A percentile compares a stretch with the other conserved stretches of the same genome.
These are phyloP conservation scores for Misgurnus anguillicaudatus DNA, from an alignment of 2,113 vertebrate species.

Conservation along the genomic window DNA sequence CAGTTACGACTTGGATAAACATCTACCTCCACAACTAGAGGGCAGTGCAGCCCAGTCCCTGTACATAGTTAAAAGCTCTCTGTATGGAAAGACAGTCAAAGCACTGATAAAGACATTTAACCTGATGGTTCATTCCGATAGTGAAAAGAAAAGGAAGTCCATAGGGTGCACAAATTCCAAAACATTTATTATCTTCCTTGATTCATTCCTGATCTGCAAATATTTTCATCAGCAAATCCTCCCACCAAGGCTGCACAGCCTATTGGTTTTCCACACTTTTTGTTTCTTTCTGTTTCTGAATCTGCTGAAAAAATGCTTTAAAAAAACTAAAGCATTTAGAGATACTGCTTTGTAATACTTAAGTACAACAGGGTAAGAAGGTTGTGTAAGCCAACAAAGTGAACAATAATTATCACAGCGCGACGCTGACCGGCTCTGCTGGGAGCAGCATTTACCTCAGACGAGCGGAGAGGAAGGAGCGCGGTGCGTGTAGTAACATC, in stretches of 20 bases:
- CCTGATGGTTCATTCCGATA: slow-evolving; percentile 66
- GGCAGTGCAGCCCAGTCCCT: slow-evolving; percentile 76
- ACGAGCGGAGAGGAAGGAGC: too few species aligned
- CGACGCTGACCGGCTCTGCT: too few species aligned
- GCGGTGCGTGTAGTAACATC: too few species aligned
- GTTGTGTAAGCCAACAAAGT: too few species aligned
- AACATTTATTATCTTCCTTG: slow-evolving; percentile 77
- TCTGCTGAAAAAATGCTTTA: slow-evolving; percentile 51
- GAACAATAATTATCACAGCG: too few species aligned
- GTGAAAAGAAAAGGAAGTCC: slow-evolving; percentile 60
- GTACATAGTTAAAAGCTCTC: too few species aligned
- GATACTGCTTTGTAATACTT: too few species aligned
- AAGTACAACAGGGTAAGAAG: too few species aligned
- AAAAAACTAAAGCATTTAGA: too few species aligned
- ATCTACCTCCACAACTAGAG: slow-evolving; percentile 68
- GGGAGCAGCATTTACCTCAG: too few species aligned
- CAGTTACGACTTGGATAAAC: slow-evolving; percentile 25
- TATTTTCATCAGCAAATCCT: slow-evolving; percentile 75
- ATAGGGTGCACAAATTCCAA: slow-evolving; percentile 73
- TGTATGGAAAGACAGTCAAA: slow-evolving; percentile 64
- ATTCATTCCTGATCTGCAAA: slow-evolving; percentile 76
- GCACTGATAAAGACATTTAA: slow-evolving; percentile 70
- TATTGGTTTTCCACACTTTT: slow-evolving; percentile 47
- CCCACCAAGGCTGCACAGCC: slow-evolving; percentile 64
- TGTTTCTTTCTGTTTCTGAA: slow-evolving; percentile 70